Evolutionary conservation across 2,888 invertebrate species (phyloP).

Genomic region (Julus scandinavius): DNA sequence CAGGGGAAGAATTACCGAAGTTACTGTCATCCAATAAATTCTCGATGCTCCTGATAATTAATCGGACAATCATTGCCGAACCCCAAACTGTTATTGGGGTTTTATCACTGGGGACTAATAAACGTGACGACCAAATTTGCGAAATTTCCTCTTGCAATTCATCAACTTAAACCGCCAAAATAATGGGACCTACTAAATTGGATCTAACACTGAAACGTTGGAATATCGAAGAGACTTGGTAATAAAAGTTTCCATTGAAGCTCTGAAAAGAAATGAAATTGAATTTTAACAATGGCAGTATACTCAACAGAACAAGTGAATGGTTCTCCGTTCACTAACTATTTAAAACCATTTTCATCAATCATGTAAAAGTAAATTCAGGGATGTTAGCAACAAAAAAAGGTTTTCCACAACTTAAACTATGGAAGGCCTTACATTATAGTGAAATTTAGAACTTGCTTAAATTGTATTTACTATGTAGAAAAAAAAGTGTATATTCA

Average conservation of each 20-base stretch:
- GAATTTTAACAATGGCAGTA: conserved; percentile 4
- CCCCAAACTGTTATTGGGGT: not conserved
- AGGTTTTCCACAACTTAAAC: too few species aligned
- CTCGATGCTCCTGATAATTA: not conserved
- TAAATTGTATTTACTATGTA: too few species aligned
- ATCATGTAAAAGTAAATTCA: too few species aligned
- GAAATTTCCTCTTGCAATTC: conserved; percentile 5
- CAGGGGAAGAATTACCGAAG: not conserved
- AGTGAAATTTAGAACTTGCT: too few species aligned
- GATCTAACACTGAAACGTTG: not conserved
- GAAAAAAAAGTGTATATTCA: too few species aligned
- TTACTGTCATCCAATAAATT: not conserved
- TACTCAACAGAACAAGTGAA: not conserved
- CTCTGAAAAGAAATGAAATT: conserved; percentile 29
- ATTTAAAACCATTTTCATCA: too few species aligned
- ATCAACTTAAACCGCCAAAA: not conserved
- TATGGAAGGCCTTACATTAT: too few species aligned
- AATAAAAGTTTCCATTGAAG: not conserved
- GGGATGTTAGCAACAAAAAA: too few species aligned
- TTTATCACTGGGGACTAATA: conserved; percentile 29
- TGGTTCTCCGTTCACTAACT: too few species aligned
- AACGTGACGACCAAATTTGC: not conserved
- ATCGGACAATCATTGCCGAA: not conserved
- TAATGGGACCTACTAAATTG: not conserved
- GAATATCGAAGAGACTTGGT: not conserved